Evolutionary conservation across 2,888 invertebrate species (phyloP).

Genomic region (Eupithecia subumbrata): DNA sequence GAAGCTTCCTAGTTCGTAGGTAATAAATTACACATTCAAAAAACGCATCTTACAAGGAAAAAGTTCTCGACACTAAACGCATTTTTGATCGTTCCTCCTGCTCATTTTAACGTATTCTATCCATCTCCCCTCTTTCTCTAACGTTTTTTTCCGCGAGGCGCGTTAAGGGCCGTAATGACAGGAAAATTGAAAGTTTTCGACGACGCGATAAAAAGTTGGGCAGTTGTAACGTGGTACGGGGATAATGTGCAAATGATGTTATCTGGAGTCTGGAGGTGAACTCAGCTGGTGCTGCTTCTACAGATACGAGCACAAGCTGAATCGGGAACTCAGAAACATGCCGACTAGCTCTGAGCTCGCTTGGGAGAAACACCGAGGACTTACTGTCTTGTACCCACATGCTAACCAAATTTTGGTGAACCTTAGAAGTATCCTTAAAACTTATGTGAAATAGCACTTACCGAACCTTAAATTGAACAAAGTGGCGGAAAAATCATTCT

Average conservation of each 20-base stretch:
- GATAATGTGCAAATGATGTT: constrained; percentile 67
- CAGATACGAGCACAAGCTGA: background rate
- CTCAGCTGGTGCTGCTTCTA: constrained; percentile 12
- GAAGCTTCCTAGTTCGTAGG: background rate
- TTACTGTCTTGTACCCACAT: too few species aligned
- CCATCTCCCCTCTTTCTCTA: background rate
- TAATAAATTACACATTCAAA: constrained; percentile 22
- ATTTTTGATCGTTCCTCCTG: constrained; percentile 67
- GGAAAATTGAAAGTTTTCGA: constrained; percentile 77
- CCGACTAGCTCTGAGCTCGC: background rate
- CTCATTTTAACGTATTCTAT: constrained; percentile 43
- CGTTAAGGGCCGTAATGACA: constrained; percentile 76
- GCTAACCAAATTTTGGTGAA: too few species aligned
- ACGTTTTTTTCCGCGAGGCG: constrained; percentile 49
- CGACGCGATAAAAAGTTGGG: constrained; percentile 64
- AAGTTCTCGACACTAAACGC: constrained; percentile 62
- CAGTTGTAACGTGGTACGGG: constrained; percentile 61
- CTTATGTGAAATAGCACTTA: too few species aligned
- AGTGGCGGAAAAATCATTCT: too few species aligned
- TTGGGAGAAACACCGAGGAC: background rate
- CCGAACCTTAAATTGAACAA: too few species aligned
- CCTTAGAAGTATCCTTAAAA: too few species aligned
- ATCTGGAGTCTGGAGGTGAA: constrained; percentile 51
- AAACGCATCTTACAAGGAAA: constrained; percentile 34
- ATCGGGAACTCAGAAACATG: background rate